These are phyloP conservation scores for Caerostris darwini DNA, from an alignment of 1,140 invertebrate species.

Conservation along the genomic window DNA sequence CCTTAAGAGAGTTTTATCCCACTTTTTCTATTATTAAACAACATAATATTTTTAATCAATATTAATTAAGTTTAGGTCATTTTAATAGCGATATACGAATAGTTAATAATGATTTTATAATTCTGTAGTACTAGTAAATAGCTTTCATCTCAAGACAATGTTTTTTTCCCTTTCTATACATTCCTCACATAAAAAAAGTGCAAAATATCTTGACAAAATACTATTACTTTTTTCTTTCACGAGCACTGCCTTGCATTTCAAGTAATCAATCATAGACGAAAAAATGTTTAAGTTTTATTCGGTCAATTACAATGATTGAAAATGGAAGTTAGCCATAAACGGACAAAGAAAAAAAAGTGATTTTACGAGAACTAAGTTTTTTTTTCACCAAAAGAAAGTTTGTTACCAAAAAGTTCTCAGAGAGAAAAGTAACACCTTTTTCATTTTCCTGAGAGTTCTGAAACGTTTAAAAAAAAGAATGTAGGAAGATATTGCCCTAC, in stretches of 20 bases:
- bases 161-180: too few species aligned
- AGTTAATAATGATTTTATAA: too few species aligned
- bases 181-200: too few species aligned
- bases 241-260: not conserved
- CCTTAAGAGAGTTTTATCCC: too few species aligned
- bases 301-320: slow-evolving; percentile 39
- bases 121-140: too few species aligned
- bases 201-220: too few species aligned
- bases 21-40: too few species aligned
- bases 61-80: too few species aligned
- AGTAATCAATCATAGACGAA: slow-evolving; percentile 15
- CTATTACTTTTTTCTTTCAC: not conserved
- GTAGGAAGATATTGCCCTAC: not conserved
- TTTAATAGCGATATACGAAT: too few species aligned
- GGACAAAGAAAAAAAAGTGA: not conserved
- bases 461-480: not conserved
- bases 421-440: not conserved
- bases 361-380: not conserved
- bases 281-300: not conserved
- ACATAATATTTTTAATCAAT: too few species aligned
- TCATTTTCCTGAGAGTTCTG: not conserved
- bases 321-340: not conserved
- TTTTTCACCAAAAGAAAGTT: not conserved
- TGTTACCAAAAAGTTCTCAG: not conserved
- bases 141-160: too few species aligned